Evolutionary conservation across 2,113 vertebrate species (phyloP).

Genomic region (Malurus alboscapulatus): DNA sequence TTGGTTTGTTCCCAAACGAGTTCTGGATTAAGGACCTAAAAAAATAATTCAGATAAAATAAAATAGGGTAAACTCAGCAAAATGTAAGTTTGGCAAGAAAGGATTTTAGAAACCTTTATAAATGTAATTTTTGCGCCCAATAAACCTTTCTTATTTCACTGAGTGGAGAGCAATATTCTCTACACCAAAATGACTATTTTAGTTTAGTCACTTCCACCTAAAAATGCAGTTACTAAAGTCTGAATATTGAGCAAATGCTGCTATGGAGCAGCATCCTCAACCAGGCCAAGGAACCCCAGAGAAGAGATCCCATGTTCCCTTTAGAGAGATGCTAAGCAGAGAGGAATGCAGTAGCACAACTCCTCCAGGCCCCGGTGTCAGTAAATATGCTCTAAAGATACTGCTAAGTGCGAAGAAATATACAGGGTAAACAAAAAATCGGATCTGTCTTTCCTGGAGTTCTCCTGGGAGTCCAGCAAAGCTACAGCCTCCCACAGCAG

Average conservation of each 20-base stretch:
- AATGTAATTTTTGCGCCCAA: neutral
- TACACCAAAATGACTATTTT: neutral
- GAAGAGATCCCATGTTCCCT: neutral
- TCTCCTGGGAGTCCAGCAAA: neutral
- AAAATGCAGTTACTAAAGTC: neutral
- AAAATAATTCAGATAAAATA: neutral
- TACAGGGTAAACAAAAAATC: rapidly evolving
- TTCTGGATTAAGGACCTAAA: neutral
- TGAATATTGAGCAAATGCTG: neutral
- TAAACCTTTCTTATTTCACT: neutral
- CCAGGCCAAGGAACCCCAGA: neutral
- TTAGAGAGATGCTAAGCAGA: neutral
- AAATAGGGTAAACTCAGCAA: neutral
- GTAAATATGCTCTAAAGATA: rapidly evolving
- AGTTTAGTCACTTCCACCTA: neutral
- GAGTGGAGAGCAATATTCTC: neutral
- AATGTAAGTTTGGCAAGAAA: neutral
- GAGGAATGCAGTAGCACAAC: neutral
- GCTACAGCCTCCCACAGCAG: rapidly evolving
- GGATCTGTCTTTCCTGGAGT: neutral
- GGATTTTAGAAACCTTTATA: neutral
- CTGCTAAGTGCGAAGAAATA: rapidly evolving
- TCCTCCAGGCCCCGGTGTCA: neutral
- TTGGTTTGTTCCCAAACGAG: neutral
- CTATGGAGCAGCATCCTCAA: neutral